phyloP scores from a whole-genome alignment of 2,888 invertebrate genomes.

The Drosophila emarginata region DNA sequence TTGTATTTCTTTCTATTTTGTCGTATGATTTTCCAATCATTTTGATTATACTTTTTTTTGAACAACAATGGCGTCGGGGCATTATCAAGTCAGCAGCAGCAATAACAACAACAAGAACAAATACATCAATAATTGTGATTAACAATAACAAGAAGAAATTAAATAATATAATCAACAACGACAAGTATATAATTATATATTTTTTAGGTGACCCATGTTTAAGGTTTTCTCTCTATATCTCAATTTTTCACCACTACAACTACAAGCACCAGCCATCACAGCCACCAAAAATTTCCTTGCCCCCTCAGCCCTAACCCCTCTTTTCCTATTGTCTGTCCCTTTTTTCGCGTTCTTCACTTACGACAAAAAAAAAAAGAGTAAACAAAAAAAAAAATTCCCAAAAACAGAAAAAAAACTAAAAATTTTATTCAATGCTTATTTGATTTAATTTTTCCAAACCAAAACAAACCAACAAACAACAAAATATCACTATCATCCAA shows the following conservation, averaged over 20 bases:
- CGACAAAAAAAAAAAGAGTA: slow-evolving; percentile 13
- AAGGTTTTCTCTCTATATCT: not conserved
- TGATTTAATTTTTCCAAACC: slow-evolving; percentile 55
- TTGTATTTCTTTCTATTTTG: slow-evolving; percentile 28
- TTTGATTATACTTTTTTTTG: slow-evolving; percentile 31
- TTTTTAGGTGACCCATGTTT: slow-evolving; percentile 24
- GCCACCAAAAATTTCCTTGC: not conserved
- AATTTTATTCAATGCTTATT: slow-evolving; percentile 47
- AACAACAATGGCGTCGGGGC: slow-evolving; percentile 37
- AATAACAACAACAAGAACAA: slow-evolving; percentile 6
- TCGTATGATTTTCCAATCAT: slow-evolving; percentile 5
- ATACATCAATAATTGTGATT: slow-evolving; percentile 16
- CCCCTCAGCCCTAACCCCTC: slow-evolving; percentile 2
- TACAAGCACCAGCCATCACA: not conserved
- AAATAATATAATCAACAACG: slow-evolving; percentile 33
- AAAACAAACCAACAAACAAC: slow-evolving; percentile 47
- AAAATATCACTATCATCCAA: slow-evolving; percentile 78
- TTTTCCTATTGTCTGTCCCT: slow-evolving; percentile 16
- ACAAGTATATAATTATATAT: slow-evolving; percentile 7
- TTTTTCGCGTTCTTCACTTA: slow-evolving; percentile 20
- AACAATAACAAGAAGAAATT: slow-evolving; percentile 22
- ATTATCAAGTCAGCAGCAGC: slow-evolving; percentile 20
- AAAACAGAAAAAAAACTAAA: slow-evolving; percentile 20
- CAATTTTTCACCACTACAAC: not conserved
- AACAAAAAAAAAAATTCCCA: not conserved